phyloP scores from a whole-genome alignment of 2,888 invertebrate genomes.

The Autographa gamma region DNA sequence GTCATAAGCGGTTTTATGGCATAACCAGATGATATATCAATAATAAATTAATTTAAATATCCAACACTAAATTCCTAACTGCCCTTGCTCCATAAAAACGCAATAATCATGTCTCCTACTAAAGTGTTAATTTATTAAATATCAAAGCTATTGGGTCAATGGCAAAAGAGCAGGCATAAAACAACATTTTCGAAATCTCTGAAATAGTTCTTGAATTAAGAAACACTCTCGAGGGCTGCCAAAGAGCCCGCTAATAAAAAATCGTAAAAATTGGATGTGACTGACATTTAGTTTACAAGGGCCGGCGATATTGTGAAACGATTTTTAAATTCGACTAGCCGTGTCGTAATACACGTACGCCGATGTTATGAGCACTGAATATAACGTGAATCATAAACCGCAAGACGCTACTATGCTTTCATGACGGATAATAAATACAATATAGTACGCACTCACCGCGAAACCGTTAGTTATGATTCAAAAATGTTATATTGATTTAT shows the following conservation, averaged over 20 bases:
- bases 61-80: constrained; percentile 22
- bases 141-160: constrained; percentile 78
- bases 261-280: constrained; percentile 64
- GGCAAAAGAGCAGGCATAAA: constrained; percentile 71
- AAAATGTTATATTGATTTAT: constrained; percentile 46
- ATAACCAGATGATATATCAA: not conserved
- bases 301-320: constrained; percentile 72
- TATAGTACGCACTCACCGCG: constrained; percentile 33
- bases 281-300: constrained; percentile 79
- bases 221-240: constrained; percentile 71
- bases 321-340: constrained; percentile 67
- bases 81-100: constrained; percentile 61
- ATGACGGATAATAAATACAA: constrained; percentile 39
- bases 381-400: constrained; percentile 63
- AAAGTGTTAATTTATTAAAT: constrained; percentile 55
- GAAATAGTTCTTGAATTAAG: constrained; percentile 71
- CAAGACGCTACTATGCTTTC: constrained; percentile 47
- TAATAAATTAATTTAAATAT: constrained; percentile 10
- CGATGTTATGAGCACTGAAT: constrained; percentile 59
- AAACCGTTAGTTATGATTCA: constrained; percentile 34
- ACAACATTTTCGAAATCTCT: constrained; percentile 67
- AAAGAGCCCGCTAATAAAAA: constrained; percentile 72
- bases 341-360: constrained; percentile 72
- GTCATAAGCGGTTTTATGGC: constrained; percentile 23
- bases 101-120: constrained; percentile 50